phyloP scores from a whole-genome alignment of 2,797 vertebrate genomes.

The Phalanger gymnotis region DNA sequence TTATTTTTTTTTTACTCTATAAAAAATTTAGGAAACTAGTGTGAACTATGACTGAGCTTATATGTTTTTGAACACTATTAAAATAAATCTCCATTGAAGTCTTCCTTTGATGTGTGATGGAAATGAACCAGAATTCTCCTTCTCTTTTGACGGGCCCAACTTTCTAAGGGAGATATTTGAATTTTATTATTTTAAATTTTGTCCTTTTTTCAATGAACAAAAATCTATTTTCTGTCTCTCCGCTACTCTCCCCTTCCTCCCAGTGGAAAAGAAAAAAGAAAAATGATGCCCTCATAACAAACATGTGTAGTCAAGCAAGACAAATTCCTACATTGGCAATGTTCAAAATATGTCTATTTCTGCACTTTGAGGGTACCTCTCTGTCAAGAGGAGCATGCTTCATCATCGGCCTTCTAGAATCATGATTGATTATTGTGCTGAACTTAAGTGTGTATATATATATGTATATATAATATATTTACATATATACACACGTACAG shows the following conservation, averaged over 20 bases:
- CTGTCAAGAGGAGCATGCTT: neutral
- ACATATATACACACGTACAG: no score
- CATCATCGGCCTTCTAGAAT: neutral
- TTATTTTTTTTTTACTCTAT: constrained; percentile 30
- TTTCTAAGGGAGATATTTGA: neutral
- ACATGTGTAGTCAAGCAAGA: neutral
- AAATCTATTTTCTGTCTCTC: neutral
- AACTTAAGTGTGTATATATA: no score
- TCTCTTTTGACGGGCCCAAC: neutral
- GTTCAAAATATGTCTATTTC: neutral
- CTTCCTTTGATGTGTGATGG: neutral
- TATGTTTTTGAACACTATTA: constrained; percentile 8
- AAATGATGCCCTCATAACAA: neutral
- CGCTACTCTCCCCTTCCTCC: neutral
- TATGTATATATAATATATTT: no score
- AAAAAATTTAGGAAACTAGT: constrained; percentile 21
- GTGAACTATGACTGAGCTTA: neutral
- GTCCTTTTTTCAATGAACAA: neutral
- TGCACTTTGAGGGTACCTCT: neutral
- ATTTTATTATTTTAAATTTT: neutral
- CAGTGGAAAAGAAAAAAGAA: neutral
- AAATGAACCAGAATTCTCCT: neutral
- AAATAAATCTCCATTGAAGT: neutral
- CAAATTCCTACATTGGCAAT: neutral
- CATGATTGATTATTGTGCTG: neutral